A percentile compares a stretch with the other conserved stretches of the same genome.
Conservation (phyloP, 2,113 vertebrate genomes). For the Nesogale talazaci region DNA sequence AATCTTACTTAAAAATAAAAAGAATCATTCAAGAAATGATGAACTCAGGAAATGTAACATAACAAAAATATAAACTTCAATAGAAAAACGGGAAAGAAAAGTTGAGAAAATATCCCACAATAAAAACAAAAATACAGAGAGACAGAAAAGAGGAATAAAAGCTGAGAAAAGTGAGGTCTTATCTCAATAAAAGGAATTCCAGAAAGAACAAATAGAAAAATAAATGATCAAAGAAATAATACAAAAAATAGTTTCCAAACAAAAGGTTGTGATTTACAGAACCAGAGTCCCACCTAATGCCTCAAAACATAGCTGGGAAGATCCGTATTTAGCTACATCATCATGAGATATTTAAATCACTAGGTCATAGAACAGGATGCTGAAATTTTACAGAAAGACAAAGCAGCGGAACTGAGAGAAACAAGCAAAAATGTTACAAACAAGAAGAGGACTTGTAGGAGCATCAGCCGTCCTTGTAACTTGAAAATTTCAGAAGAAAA, state of each 20-base stretch:
- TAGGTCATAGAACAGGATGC: not conserved
- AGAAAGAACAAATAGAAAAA: constrained; percentile 20
- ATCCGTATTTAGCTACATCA: not conserved
- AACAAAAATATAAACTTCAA: not conserved
- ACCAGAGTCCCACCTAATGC: not conserved
- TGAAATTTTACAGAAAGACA: constrained; percentile 17
- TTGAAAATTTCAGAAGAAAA: not conserved
- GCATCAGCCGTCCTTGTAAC: not conserved
- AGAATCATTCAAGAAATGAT: not conserved
- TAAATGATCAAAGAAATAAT: not conserved
- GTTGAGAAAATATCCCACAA: not conserved
- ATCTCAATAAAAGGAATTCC: not conserved
- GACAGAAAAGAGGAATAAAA: not conserved
- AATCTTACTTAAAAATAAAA: not conserved
- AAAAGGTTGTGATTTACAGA: not conserved
- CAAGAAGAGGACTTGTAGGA: not conserved
- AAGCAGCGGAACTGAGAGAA: constrained; percentile 25
- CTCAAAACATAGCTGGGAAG: not conserved
- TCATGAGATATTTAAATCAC: not conserved
- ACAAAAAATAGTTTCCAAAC: not conserved
- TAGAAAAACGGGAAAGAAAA: not conserved
- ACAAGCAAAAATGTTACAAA: not conserved
- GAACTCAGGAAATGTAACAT: constrained; percentile 28
- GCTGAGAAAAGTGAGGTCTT: not conserved
- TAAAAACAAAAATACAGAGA: constrained; percentile 16